Percentiles rank a stretch among this genome's conserved stretches.
Evolutionary conservation across 2,888 invertebrate genomes (phyloP).

Genomic region (Hipparchia semele): DNA sequence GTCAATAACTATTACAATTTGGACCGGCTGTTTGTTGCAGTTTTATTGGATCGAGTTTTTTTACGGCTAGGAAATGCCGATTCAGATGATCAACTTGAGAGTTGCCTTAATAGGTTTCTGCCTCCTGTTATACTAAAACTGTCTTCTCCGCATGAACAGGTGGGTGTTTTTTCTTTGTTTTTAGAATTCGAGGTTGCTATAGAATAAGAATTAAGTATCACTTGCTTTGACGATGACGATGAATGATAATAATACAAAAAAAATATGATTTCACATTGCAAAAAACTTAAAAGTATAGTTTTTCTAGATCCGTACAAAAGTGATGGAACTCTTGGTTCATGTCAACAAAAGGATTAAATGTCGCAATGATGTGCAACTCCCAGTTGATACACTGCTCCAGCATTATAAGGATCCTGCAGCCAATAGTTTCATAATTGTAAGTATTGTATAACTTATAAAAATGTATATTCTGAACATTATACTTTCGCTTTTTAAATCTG

Average conservation of each 20-base stretch:
- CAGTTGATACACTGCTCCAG: constrained; percentile 91
- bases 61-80: constrained; percentile 94
- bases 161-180: constrained; percentile 54
- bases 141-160: constrained; percentile 93
- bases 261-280: neutral
- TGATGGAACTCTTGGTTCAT: constrained; percentile 96
- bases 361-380: constrained; percentile 91
- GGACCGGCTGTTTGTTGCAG: constrained; percentile 75
- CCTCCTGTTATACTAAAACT: constrained; percentile 95
- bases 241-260: neutral
- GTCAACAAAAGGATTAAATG: constrained; percentile 95
- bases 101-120: constrained; percentile 90
- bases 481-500: too few species aligned
- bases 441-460: constrained; percentile 50
- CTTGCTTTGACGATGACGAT: neutral
- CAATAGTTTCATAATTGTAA: constrained; percentile 90
- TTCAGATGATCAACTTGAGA: constrained; percentile 94
- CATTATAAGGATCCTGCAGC: constrained; percentile 91
- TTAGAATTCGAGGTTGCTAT: neutral
- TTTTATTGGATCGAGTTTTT: constrained; percentile 94
- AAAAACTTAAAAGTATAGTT: neutral
- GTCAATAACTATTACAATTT: constrained; percentile 11
- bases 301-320: constrained; percentile 85
- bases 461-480: neutral
- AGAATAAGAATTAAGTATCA: too few species aligned